These are phyloP conservation scores for Alviniconcha strummeri DNA, from an alignment of 2,888 invertebrate genomes.

Conservation along the genomic window DNA sequence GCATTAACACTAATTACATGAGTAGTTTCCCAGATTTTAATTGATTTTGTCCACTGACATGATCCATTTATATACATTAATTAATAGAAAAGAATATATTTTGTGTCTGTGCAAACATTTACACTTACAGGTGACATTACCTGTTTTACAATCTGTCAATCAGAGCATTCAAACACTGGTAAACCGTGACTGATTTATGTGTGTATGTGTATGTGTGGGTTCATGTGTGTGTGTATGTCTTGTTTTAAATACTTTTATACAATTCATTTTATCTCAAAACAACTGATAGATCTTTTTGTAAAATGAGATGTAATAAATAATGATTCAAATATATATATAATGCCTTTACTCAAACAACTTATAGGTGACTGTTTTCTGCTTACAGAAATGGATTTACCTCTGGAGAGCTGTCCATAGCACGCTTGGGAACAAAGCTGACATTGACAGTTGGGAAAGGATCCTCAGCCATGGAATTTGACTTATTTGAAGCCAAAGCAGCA, in stretches of 20 bases:
- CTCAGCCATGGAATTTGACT: conserved; percentile 54
- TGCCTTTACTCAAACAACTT: neutral
- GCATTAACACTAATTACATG: too few species aligned
- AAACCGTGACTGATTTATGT: neutral
- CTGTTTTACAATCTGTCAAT: too few species aligned
- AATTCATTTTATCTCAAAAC: neutral
- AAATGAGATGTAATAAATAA: neutral
- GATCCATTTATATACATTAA: too few species aligned
- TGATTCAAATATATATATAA: neutral
- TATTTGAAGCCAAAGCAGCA: conserved; percentile 66
- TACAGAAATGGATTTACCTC: conserved; percentile 60
- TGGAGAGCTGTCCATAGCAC: conserved; percentile 57
- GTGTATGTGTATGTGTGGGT: neutral
- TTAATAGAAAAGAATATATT: too few species aligned
- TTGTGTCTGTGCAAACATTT: too few species aligned
- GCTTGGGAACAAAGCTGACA: conserved; percentile 60
- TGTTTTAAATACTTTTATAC: neutral
- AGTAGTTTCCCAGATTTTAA: too few species aligned
- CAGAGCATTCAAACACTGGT: too few species aligned
- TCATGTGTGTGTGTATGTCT: neutral
- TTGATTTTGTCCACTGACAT: too few species aligned
- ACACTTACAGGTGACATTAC: too few species aligned
- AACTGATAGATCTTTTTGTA: too few species aligned
- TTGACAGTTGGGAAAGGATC: conserved; percentile 62
- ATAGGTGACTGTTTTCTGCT: conserved; percentile 8